These are phyloP conservation scores for Anisognathus igniventris DNA, from an alignment of 2,797 vertebrate genomes.

Conservation along the genomic window DNA sequence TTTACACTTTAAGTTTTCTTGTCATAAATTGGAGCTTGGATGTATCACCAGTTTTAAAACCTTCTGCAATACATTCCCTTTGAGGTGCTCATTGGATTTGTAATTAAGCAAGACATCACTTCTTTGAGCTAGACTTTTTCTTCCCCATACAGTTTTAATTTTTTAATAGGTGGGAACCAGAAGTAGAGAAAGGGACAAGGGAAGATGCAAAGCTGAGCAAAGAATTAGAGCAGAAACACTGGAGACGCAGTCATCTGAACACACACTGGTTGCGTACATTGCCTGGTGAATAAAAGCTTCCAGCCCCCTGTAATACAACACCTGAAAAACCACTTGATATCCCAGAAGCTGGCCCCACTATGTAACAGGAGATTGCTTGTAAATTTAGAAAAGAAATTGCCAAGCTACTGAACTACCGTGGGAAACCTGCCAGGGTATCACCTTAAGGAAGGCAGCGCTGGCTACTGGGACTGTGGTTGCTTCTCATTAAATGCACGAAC, in stretches of 20 bases:
- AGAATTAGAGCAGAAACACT: neutral
- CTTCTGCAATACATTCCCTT: neutral
- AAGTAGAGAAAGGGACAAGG: neutral
- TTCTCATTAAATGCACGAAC: conserved; percentile 43
- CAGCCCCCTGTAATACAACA: conserved; percentile 47
- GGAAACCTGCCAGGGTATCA: conserved; percentile 59
- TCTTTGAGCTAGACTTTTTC: neutral
- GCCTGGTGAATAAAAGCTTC: conserved; percentile 54
- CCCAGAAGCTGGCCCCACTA: conserved; percentile 46
- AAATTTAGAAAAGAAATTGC: conserved; percentile 63
- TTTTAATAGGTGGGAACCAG: neutral
- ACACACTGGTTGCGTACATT: neutral
- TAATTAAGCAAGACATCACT: neutral
- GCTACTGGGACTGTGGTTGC: conserved; percentile 45
- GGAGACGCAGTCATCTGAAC: neutral
- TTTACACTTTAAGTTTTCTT: neutral
- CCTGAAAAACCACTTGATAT: conserved; percentile 61
- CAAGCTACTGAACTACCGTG: conserved; percentile 62
- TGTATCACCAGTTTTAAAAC: neutral
- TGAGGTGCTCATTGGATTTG: neutral
- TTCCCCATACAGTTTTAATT: neutral
- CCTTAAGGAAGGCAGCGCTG: conserved; percentile 46
- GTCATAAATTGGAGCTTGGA: neutral
- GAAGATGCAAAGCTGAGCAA: neutral
- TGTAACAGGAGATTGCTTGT: conserved; percentile 65